A percentile compares a stretch with the other conserved stretches of the same genome.
Evolutionary conservation across 2,113 vertebrate genomes (phyloP).

Genomic region (Diglossa brunneiventris): DNA sequence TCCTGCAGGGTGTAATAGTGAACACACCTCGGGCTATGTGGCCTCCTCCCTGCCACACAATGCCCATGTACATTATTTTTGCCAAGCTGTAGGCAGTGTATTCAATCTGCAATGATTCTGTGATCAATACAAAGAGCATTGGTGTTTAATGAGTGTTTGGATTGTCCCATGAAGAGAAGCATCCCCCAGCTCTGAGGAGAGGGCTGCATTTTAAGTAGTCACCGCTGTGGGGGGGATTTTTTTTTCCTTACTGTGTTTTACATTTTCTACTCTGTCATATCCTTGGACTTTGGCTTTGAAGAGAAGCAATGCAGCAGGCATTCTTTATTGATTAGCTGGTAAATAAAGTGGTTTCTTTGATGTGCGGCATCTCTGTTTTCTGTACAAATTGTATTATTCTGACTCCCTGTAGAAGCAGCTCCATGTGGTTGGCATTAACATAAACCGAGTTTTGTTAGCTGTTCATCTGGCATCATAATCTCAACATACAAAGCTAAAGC

Average conservation of each 20-base stretch:
- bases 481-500: constrained; percentile 58
- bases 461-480: constrained; percentile 65
- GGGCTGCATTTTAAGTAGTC: constrained; percentile 51
- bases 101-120: not conserved
- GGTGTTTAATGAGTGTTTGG: constrained; percentile 35
- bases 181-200: not conserved
- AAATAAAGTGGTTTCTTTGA: constrained; percentile 75
- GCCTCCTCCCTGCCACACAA: not conserved
- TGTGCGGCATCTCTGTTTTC: constrained; percentile 72
- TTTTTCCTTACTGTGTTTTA: constrained; percentile 53
- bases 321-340: constrained; percentile 76
- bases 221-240: constrained; percentile 24
- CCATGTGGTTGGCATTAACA: constrained; percentile 73
- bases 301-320: constrained; percentile 69
- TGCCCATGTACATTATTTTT: not conserved
- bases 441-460: constrained; percentile 69
- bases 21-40: not conserved
- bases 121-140: constrained; percentile 2
- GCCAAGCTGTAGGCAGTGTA: not conserved
- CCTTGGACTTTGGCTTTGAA: constrained; percentile 69
- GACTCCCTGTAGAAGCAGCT: constrained; percentile 66
- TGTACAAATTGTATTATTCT: constrained; percentile 73
- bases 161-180: constrained; percentile 1
- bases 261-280: constrained; percentile 68
- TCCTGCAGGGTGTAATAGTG: not conserved